Evolutionary conservation across 2,113 vertebrate species (phyloP), one percentile per base, ranked within the genome.

Genomic region (Paracyprichromis sp.): DNA sequence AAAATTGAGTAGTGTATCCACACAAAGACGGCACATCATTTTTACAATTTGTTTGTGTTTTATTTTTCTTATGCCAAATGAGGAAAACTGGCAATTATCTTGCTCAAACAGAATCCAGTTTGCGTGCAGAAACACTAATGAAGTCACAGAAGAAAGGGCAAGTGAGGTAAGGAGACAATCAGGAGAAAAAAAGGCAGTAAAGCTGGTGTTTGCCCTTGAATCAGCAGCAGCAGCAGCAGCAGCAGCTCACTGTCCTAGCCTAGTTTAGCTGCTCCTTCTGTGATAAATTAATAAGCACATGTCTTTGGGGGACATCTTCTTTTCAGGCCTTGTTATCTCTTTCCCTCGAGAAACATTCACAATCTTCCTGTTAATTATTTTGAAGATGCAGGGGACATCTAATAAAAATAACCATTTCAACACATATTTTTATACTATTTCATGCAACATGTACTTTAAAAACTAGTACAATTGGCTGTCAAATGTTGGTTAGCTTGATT

Each of bases 251-350:
- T 80, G 69, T 52, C 66, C 47, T 88, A 88, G 80, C 90, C 90
- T 92, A 88, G 45, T 90, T 92, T 63, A 89, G 63, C 86, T 59
- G 56, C 83, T 91, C 61, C 76, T 84, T 57, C 86, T 63, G 63
- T 88, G 88, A 93, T 91, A 78, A 89, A 93, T 94, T 92, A 95
- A 93, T 92, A 93, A 94, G 84, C 83, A 87, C 88, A 66, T 59
- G 36, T 92, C 91, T 90, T 87, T 29, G 9, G 91, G 83, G 91
- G 57, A 86, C 19, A n/a, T 24, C 29, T 54, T 73, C 59, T 89
- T 88, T 89, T 91, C 80, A 53, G 83, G 71, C 73, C 84, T 86
- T 31, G 61, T 87, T 90, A 90, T 88, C 85, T 54, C 59, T 29
- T 12, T 34, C 43, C 52, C 34, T 16, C 17, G 19, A 73, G 13